Percentiles rank a stretch among this genome's conserved stretches.
Evolutionary conservation across 2,113 vertebrate genomes (phyloP).

Genomic region (Psophia crepitans): DNA sequence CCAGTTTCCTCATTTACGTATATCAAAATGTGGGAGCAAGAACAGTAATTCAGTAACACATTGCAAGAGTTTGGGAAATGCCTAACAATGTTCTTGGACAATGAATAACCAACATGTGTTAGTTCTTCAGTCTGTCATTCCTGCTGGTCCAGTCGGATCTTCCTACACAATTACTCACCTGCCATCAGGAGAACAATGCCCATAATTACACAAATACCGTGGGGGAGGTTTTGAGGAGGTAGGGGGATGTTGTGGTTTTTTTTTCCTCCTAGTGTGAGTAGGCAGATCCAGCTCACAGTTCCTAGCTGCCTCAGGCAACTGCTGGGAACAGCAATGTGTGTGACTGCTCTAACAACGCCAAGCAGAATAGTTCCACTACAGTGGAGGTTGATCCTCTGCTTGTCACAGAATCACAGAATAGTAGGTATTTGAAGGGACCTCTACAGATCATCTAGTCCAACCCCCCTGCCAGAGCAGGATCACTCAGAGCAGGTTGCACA

Average conservation of each 20-base stretch:
- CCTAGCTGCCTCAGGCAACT: not conserved
- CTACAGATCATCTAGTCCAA: too few relatives aligned
- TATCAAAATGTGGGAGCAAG: not conserved
- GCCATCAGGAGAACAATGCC: not conserved
- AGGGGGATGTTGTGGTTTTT: fast-evolving
- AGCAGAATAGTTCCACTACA: not conserved
- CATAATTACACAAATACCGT: not conserved
- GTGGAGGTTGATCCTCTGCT: not conserved
- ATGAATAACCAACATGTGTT: not conserved
- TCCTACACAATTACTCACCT: not conserved
- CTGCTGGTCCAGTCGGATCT: not conserved
- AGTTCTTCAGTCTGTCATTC: not conserved
- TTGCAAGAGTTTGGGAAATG: not conserved
- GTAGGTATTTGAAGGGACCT: too few relatives aligned
- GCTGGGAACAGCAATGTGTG: not conserved
- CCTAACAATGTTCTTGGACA: not conserved
- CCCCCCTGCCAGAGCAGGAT: too few relatives aligned
- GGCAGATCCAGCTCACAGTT: not conserved
- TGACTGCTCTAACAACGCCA: not conserved
- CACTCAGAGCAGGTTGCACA: too few relatives aligned
- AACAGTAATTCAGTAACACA: not conserved
- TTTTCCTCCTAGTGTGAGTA: not conserved
- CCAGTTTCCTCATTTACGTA: not conserved
- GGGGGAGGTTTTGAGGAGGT: too few relatives aligned
- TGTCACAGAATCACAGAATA: not conserved